A percentile compares a stretch with the other conserved stretches of the same genome.
These are phyloP conservation scores for Micromesistius poutassou DNA, from an alignment of 2,797 vertebrate genomes.

Conservation along the genomic window DNA sequence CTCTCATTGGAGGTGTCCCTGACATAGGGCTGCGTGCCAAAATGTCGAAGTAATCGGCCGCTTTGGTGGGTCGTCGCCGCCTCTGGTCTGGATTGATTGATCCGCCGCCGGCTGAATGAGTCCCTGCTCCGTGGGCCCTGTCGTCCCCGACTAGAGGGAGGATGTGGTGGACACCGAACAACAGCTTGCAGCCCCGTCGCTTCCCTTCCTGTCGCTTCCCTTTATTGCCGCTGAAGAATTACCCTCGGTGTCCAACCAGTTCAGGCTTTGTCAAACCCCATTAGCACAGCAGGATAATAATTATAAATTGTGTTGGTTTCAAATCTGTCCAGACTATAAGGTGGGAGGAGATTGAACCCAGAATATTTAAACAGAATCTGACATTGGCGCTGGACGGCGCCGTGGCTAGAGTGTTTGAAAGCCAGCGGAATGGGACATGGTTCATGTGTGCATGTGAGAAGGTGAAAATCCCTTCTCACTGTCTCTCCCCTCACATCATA, in stretches of 20 bases:
- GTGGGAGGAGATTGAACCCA: neutral
- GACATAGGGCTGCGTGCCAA: neutral
- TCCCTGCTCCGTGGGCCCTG: neutral
- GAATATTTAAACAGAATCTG: neutral
- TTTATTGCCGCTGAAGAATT: neutral
- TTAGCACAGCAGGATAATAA: neutral
- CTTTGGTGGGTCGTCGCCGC: neutral
- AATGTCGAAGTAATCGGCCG: neutral
- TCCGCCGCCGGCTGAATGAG: neutral
- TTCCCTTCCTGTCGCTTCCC: neutral
- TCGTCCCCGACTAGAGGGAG: neutral
- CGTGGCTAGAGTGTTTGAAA: neutral
- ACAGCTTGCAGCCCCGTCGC: neutral
- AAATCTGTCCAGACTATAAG: no score
- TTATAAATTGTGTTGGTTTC: neutral
- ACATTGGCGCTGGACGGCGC: neutral
- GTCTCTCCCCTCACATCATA: no score
- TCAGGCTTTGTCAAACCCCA: neutral
- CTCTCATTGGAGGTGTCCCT: constrained; percentile 13
- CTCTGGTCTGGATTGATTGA: constrained; percentile 6
- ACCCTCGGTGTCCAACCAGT: neutral
- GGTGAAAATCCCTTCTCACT: no score
- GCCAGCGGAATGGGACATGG: neutral
- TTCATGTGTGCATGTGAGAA: no score
- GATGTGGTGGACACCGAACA: neutral